A percentile compares a stretch with the other conserved stretches of the same genome.
Conservation (phyloP, 1,140 invertebrate genomes). For the Drosophila littoralis region DNA sequence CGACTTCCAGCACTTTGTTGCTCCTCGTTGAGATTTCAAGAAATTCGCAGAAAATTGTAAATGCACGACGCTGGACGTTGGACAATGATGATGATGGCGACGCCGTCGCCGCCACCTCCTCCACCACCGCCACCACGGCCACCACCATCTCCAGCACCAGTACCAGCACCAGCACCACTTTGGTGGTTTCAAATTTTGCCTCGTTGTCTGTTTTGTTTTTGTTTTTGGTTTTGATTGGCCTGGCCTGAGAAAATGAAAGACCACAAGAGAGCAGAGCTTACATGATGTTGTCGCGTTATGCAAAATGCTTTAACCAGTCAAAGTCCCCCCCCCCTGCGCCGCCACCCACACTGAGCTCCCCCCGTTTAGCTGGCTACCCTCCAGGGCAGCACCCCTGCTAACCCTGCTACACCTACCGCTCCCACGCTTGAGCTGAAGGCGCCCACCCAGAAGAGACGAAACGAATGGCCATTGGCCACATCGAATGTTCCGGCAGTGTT, state of each 20-base stretch:
- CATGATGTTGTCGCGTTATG: slow-evolving; percentile 76
- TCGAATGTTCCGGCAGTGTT: slow-evolving; percentile 13
- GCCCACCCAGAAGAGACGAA: slow-evolving; percentile 69
- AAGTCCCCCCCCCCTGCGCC: neutral
- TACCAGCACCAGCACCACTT: slow-evolving; percentile 59
- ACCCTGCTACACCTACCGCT: slow-evolving; percentile 15
- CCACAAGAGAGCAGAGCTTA: slow-evolving; percentile 41
- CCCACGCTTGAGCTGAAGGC: slow-evolving; percentile 16
- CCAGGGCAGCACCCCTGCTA: too few species aligned
- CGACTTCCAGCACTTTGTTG: neutral
- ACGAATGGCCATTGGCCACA: slow-evolving; percentile 42
- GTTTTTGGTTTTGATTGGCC: slow-evolving; percentile 51
- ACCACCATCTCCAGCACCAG: slow-evolving; percentile 54
- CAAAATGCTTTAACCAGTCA: slow-evolving; percentile 50
- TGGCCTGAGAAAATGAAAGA: slow-evolving; percentile 71
- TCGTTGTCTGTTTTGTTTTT: slow-evolving; percentile 36
- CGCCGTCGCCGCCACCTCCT: slow-evolving; percentile 34
- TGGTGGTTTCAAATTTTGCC: slow-evolving; percentile 67
- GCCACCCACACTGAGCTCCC: neutral
- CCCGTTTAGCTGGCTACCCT: too few species aligned
- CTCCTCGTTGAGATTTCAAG: slow-evolving; percentile 72
- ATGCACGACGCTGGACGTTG: slow-evolving; percentile 64
- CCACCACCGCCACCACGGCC: slow-evolving; percentile 50
- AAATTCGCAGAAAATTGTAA: slow-evolving; percentile 82
- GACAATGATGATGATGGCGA: slow-evolving; percentile 26